Percentiles rank a stretch among this genome's conserved stretches.
phyloP scores from a whole-genome alignment of 2,888 invertebrate genomes.

The Nysson spinosus region DNA sequence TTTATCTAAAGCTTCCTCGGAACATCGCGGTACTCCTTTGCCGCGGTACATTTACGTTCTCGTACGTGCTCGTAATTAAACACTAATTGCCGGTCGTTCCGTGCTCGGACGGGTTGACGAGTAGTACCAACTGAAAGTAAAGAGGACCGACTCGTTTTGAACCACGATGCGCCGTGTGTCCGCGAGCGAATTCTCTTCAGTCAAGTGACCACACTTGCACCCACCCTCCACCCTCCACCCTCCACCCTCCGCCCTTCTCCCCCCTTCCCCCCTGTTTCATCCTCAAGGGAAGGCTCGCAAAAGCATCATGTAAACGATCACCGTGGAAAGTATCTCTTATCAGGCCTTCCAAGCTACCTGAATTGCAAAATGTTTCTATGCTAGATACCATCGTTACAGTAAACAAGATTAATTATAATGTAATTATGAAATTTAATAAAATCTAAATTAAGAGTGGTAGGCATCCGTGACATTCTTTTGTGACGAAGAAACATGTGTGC shows the following conservation, averaged over 20 bases:
- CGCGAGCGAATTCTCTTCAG: constrained; percentile 30
- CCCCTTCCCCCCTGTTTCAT: too few relatives aligned
- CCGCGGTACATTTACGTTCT: constrained; percentile 17
- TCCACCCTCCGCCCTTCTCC: too few relatives aligned
- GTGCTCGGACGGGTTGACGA: constrained; percentile 14
- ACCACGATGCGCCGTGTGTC: constrained; percentile 17
- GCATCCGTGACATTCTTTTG: too few relatives aligned
- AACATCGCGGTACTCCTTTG: constrained; percentile 2
- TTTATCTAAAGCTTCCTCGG: neutral
- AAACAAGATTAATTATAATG: too few relatives aligned
- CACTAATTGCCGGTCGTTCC: constrained; percentile 31
- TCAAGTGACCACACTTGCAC: constrained; percentile 30
- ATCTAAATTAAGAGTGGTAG: too few relatives aligned
- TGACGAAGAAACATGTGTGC: too few relatives aligned
- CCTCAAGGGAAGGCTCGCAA: constrained; percentile 10
- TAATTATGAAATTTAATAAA: too few relatives aligned
- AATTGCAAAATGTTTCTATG: too few relatives aligned
- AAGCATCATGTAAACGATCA: constrained; percentile 31
- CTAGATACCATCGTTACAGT: too few relatives aligned
- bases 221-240: constrained; percentile 2
- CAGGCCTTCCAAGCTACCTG: too few relatives aligned
- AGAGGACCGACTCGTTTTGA: constrained; percentile 18
- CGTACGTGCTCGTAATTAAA: constrained; percentile 41
- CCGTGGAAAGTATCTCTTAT: constrained; percentile 10
- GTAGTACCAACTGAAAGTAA: constrained; percentile 31